Evolutionary conservation across 2,113 vertebrate species (phyloP).

Genomic region (human (Homo sapiens)): GRCh38 chr14:29517001-29517500

Average conservation of each 20-base stretch:
- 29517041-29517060: background rate
- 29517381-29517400: background rate
- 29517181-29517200: constrained; percentile 26
- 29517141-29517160: background rate
- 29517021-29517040: background rate
- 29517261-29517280: constrained; percentile 34
- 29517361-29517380: constrained; percentile 17
- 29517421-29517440: background rate
- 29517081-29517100: background rate
- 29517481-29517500: background rate
- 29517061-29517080: background rate
- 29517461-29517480: background rate
- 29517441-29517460: background rate
- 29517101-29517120: background rate
- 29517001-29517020: background rate
- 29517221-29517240: constrained; percentile 46
- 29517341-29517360: constrained; percentile 4
- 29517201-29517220: background rate
- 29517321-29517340: constrained; percentile 51
- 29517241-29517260: constrained; percentile 53
- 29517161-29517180: background rate
- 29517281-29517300: background rate
- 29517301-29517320: constrained; percentile 29
- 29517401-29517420: background rate
- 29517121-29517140: background rate